Conservation (phyloP, 2,797 vertebrate genomes). For the Synaphobranchus kaupii region DNA sequence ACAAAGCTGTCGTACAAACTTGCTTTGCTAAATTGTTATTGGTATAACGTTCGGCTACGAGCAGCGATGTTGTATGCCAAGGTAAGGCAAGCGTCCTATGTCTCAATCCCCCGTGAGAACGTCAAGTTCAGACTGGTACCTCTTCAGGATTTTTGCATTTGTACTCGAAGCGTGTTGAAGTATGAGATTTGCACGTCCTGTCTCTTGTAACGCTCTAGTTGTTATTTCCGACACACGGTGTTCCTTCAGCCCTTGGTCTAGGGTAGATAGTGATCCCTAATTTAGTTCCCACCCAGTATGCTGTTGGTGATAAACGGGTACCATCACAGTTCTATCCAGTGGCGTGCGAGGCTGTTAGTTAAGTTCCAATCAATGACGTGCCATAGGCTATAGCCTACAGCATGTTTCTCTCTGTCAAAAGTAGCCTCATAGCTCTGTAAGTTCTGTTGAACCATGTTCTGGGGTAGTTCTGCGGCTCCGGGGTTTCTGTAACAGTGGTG, state of each 20-base stretch:
- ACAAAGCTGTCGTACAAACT: not conserved
- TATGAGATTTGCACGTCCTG: not conserved
- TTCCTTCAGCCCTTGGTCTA: not conserved
- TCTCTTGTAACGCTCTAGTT: not conserved
- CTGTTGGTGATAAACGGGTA: not conserved
- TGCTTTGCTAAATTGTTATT: not conserved
- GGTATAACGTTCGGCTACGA: not conserved
- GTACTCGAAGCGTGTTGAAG: not conserved
- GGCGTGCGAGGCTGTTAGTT: not conserved
- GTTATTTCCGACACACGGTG: not conserved
- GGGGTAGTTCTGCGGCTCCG: not conserved
- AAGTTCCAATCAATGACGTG: not conserved
- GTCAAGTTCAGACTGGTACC: slow-evolving; percentile 1
- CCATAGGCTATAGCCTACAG: too few relatives aligned
- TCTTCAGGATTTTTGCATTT: not conserved
- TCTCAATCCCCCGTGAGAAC: not conserved
- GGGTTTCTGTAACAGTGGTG: not conserved
- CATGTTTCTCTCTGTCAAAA: not conserved
- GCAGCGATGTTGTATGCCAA: not conserved
- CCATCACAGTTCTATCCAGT: not conserved
- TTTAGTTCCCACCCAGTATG: not conserved
- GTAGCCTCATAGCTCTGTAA: not conserved
- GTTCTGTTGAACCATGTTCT: not conserved
- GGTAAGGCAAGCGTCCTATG: not conserved
- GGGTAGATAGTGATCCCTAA: not conserved